These are phyloP conservation scores for Helleia helle DNA, from an alignment of 2,888 invertebrate genomes.

Conservation along the genomic window DNA sequence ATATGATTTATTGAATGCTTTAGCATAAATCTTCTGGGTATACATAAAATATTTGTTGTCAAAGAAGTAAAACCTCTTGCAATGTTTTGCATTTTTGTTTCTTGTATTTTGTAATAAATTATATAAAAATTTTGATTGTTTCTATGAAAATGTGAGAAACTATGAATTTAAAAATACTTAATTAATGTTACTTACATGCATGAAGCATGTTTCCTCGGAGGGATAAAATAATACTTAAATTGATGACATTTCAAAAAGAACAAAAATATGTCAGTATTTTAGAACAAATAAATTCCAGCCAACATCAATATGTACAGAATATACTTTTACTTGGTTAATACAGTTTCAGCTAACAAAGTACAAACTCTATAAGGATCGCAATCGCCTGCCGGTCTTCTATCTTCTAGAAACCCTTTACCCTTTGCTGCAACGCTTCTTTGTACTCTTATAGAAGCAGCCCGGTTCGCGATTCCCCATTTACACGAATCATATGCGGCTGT, in stretches of 20 bases:
- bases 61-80: too few species aligned
- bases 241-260: too few species aligned
- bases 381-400: constrained; percentile 92
- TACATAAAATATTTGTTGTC: too few species aligned
- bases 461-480: constrained; percentile 89
- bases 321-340: not conserved
- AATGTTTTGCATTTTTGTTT: too few species aligned
- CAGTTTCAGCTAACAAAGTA: constrained; percentile 59
- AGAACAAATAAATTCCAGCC: constrained; percentile 10
- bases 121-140: too few species aligned
- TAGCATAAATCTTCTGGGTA: constrained; percentile 36
- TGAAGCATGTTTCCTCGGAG: too few species aligned
- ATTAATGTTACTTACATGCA: too few species aligned
- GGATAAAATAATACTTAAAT: too few species aligned
- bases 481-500: constrained; percentile 95
- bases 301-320: constrained; percentile 4
- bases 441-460: constrained; percentile 92
- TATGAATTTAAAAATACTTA: too few species aligned
- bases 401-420: constrained; percentile 94
- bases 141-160: too few species aligned
- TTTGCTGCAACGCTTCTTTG: constrained; percentile 90
- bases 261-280: too few species aligned
- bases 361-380: constrained; percentile 87
- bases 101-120: too few species aligned
- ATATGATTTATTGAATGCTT: constrained; percentile 60